A percentile compares a stretch with the other conserved stretches of the same genome.
Evolutionary conservation across 2,888 invertebrate species (phyloP).

Genomic region (Epirrita christyi): DNA sequence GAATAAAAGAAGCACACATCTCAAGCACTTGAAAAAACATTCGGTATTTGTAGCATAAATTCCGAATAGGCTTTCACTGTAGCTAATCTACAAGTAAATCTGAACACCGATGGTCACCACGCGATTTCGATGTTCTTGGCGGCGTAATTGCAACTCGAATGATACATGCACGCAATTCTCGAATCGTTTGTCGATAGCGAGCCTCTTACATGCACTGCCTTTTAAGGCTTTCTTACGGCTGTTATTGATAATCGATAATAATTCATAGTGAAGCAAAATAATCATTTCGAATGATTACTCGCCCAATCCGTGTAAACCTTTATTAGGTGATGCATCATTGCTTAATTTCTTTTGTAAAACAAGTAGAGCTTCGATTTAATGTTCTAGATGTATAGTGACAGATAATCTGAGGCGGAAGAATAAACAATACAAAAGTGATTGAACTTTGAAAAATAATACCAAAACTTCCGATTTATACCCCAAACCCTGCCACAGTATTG

Average conservation of each 20-base stretch:
- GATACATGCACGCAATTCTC: conserved; percentile 76
- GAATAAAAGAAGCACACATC: not conserved
- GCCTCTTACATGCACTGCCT: conserved; percentile 47
- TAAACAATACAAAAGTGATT: too few species aligned
- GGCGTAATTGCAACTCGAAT: conserved; percentile 76
- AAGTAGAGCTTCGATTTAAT: not conserved
- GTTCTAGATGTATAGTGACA: too few species aligned
- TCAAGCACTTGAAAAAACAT: too few species aligned
- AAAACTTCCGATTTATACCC: too few species aligned
- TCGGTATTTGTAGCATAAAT: conserved; percentile 15
- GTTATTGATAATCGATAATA: conserved; percentile 57
- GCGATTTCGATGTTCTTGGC: conserved; percentile 74
- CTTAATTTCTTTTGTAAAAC: conserved; percentile 6
- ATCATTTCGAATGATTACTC: conserved; percentile 33
- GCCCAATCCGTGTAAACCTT: conserved; percentile 29
- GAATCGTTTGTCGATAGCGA: conserved; percentile 58
- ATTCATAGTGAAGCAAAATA: conserved; percentile 39
- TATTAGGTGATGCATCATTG: conserved; percentile 30
- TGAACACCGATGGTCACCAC: conserved; percentile 61
- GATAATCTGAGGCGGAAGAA: too few species aligned
- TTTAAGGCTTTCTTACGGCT: conserved; percentile 60
- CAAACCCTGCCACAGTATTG: too few species aligned
- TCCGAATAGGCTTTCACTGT: conserved; percentile 32
- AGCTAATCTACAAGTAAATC: conserved; percentile 35
- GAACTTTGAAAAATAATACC: too few species aligned